These are phyloP conservation scores for Tanaodytes sp. DNA, from an alignment of 2,888 invertebrate species.

Conservation along the genomic window DNA sequence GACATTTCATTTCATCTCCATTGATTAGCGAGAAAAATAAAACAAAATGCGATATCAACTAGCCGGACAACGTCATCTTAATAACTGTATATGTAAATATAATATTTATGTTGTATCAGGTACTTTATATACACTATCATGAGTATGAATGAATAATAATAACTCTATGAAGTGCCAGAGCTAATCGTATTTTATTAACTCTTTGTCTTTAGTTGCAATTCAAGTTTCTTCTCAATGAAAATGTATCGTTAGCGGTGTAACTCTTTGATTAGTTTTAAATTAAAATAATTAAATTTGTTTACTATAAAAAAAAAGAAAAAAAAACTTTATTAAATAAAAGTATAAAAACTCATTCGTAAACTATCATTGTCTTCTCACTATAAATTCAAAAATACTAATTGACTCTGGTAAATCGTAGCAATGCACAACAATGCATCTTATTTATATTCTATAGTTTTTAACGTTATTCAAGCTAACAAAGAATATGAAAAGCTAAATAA, in stretches of 20 bases:
- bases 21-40: conserved; percentile 7
- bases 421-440: conserved; percentile 52
- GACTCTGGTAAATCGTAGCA: conserved; percentile 21
- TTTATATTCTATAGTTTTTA: conserved; percentile 26
- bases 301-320: neutral
- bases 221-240: too few relatives aligned
- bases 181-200: conserved; percentile 5
- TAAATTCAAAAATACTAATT: too few relatives aligned
- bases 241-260: too few relatives aligned
- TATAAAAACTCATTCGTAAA: neutral
- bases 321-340: too few relatives aligned
- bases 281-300: conserved; percentile 3
- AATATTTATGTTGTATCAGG: conserved; percentile 67
- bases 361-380: too few relatives aligned
- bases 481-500: conserved; percentile 30
- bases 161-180: conserved; percentile 55
- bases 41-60: conserved; percentile 30
- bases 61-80: conserved; percentile 1
- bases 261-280: too few relatives aligned
- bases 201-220: neutral
- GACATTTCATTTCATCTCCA: conserved; percentile 27
- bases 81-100: conserved; percentile 53
- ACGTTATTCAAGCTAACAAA: conserved; percentile 30
- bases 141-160: conserved; percentile 62
- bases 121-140: conserved; percentile 72